Percentiles rank a stretch among this genome's conserved stretches.
Conservation (phyloP, 2,797 vertebrate species). For the Liasis olivaceus region DNA sequence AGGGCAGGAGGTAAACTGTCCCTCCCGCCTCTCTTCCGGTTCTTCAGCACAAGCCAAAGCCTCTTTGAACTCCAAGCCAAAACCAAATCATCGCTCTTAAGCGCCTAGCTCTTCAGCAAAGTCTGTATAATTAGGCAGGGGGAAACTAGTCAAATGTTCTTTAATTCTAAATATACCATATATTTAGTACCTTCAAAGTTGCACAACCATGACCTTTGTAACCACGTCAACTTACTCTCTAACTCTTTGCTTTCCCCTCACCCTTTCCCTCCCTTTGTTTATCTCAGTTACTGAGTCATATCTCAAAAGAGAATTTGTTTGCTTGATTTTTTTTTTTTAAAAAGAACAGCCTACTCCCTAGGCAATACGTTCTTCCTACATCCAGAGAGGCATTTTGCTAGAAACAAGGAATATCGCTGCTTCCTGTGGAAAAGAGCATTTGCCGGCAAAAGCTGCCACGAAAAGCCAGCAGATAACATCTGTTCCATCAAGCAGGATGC, state of each 20-base stretch:
- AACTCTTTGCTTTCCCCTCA: slow-evolving; percentile 37
- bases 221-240: slow-evolving; percentile 18
- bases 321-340: background rate
- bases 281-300: slow-evolving; percentile 38
- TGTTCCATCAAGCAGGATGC: background rate
- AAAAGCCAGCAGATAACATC: too few relatives aligned
- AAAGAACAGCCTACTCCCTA: background rate
- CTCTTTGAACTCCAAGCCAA: slow-evolving; percentile 6
- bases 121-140: background rate
- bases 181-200: slow-evolving; percentile 29
- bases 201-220: slow-evolving; percentile 34
- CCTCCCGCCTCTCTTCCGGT: background rate
- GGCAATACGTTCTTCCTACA: background rate
- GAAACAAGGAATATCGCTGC: background rate
- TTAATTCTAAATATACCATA: slow-evolving; percentile 1
- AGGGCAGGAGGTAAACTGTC: background rate
- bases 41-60: background rate
- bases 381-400: background rate
- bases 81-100: background rate
- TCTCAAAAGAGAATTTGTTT: background rate
- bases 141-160: background rate
- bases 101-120: background rate
- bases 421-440: background rate
- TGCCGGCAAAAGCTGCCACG: background rate
- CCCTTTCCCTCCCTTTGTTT: slow-evolving; percentile 23